Conservation (phyloP, 2,113 vertebrate genomes). For the Upupa epops region DNA sequence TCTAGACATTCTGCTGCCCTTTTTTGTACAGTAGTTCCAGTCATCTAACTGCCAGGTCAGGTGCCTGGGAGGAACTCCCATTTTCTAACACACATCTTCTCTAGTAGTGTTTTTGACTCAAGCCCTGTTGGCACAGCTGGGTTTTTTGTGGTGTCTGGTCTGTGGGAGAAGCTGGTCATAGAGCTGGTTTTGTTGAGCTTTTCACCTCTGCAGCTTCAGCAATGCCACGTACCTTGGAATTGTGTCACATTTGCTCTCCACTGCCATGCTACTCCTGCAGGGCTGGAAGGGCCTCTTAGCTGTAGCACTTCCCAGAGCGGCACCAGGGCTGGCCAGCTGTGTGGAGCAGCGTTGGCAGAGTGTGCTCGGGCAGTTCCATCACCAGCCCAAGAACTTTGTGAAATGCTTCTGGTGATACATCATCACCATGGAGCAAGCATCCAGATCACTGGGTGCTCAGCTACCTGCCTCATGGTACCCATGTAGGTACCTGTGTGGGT, state of each 20-base stretch:
- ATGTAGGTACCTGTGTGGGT: too few relatives aligned
- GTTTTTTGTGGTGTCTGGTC: not conserved
- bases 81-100: not conserved
- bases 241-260: fast-evolving
- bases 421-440: fast-evolving
- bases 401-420: fast-evolving
- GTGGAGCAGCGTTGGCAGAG: not conserved
- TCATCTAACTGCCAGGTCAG: not conserved
- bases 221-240: not conserved
- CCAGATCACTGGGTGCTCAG: fast-evolving
- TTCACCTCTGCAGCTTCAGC: not conserved
- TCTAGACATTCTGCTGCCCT: not conserved
- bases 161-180: not conserved
- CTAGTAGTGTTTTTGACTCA: fast-evolving
- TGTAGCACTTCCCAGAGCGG: not conserved
- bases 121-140: not conserved
- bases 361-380: fast-evolving
- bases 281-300: fast-evolving
- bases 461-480: not conserved
- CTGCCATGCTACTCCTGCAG: fast-evolving
- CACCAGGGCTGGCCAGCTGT: fast-evolving
- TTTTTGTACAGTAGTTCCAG: not conserved
- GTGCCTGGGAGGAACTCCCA: not conserved
- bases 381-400: not conserved
- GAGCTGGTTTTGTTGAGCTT: not conserved